Base-by-base conservation (phyloP, 2,888 invertebrate genomes). In the Carpatolechia fugitivella region DNA sequence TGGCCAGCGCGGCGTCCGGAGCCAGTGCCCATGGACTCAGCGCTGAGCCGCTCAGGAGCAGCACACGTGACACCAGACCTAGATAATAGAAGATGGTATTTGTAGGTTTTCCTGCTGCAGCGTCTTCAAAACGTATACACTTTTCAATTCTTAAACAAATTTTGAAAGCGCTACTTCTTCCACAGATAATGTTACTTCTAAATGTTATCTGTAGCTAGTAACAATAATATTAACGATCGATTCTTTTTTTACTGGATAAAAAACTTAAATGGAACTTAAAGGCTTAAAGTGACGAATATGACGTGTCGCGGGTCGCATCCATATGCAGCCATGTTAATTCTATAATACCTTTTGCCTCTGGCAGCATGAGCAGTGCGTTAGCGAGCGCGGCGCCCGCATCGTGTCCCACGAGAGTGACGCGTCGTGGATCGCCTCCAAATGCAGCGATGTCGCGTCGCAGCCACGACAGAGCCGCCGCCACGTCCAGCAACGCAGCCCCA, bases 391-490 rank as follows among this genome's bases (percentile, higher is more conserved):
- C 97, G 0, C 97, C 98, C 3, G 95, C 95, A 52, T 95, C 95
- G 85, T 97, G 97, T 1, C 96, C 98, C 62, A 95, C 92, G 40
- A 98, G 85, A 20, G 97, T 97, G 59, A 98, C 93, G 52, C 95
- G 91, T 47, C 91, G 86, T 0, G 95, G 94, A 85, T 98, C 97
- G 0, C 98, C 98, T n/a, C 97, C 97, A 80, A 98, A 98, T 1
- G 95, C 94, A 0, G 92, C 95, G 44, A 97, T 93, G 83, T 97
- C 97, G 68, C 92, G 93, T 62, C 94, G 93, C 69, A 97, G 92
- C 97, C 97, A 97, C 59, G 92, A 92, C 59, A 98, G 91, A n/a
- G 95, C 96, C 40, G 95, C 95, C 47, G 93, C 91, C 70, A 95
- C 93, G 87, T 97, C 98, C 78, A 95, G 92, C 62, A 97, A 70